These are phyloP conservation scores for Drosophila putrida DNA, from an alignment of 2,888 invertebrate species.

Conservation along the genomic window DNA sequence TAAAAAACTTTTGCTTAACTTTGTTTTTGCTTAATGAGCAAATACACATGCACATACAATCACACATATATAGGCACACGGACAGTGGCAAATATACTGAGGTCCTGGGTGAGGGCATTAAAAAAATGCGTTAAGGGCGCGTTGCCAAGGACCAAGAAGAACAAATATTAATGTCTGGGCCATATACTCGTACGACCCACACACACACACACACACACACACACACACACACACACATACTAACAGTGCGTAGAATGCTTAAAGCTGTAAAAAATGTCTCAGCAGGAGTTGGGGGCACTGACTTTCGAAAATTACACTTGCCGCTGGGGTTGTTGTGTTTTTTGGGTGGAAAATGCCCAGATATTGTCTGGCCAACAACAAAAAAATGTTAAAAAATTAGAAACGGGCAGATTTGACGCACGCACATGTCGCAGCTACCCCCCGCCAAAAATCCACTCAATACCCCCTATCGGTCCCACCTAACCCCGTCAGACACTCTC, in stretches of 20 bases:
- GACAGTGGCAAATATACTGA: conserved; percentile 24
- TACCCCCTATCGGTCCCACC: neutral
- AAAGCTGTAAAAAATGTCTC: conserved; percentile 63
- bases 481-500: neutral
- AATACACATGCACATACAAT: conserved; percentile 65
- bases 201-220: conserved; percentile 19
- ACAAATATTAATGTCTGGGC: conserved; percentile 81
- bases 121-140: conserved; percentile 80
- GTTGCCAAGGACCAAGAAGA: conserved; percentile 68
- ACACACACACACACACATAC: conserved; percentile 5
- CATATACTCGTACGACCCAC: conserved; percentile 49
- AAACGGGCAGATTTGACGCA: conserved; percentile 67
- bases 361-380: conserved; percentile 57
- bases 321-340: conserved; percentile 64
- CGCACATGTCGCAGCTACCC: conserved; percentile 65
- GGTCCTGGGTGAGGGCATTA: conserved; percentile 57
- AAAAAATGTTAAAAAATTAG: conserved; percentile 70
- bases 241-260: conserved; percentile 52
- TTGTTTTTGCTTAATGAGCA: conserved; percentile 83
- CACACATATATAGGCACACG: conserved; percentile 31
- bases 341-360: conserved; percentile 56
- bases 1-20: conserved; percentile 78
- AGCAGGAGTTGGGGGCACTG: conserved; percentile 22
- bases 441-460: neutral
- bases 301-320: conserved; percentile 67